phyloP scores from a whole-genome alignment of 2,888 invertebrate genomes.

The Cosmopolites sordidus region DNA sequence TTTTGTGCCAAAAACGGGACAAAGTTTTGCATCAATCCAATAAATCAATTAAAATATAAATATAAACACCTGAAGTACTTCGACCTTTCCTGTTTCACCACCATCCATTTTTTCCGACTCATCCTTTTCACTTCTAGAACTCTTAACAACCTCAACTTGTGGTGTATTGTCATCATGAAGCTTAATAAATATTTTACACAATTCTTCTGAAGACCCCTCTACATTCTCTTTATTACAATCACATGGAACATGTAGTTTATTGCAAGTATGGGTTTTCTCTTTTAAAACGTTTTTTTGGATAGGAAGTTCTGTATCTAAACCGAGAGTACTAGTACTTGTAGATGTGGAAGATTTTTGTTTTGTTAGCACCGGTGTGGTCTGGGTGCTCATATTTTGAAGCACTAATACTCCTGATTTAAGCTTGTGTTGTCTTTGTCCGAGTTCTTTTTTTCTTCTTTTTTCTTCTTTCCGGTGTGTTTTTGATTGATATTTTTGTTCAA shows the following conservation, averaged over 20 bases:
- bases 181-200: conserved; percentile 45
- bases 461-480: conserved; percentile 2
- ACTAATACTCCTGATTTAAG: conserved; percentile 33
- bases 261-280: conserved; percentile 10
- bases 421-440: conserved; percentile 17
- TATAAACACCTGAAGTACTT: neutral
- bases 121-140: neutral
- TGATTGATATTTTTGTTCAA: neutral
- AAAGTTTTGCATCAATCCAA: too few relatives aligned
- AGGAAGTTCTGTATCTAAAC: neutral
- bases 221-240: conserved; percentile 30
- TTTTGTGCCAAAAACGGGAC: too few relatives aligned
- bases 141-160: conserved; percentile 34
- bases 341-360: conserved; percentile 13
- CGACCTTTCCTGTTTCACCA: conserved; percentile 9
- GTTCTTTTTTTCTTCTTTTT: conserved; percentile 13
- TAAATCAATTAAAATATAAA: too few relatives aligned
- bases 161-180: conserved; percentile 38
- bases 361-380: conserved; percentile 40
- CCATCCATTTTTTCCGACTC: conserved; percentile 11
- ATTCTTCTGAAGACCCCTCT: conserved; percentile 30
- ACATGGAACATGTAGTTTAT: conserved; percentile 28
- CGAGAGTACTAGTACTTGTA: neutral
- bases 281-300: neutral
- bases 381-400: conserved; percentile 44